phyloP scores from a whole-genome alignment of 2,113 vertebrate genomes.

The Arenaria interpres region DNA sequence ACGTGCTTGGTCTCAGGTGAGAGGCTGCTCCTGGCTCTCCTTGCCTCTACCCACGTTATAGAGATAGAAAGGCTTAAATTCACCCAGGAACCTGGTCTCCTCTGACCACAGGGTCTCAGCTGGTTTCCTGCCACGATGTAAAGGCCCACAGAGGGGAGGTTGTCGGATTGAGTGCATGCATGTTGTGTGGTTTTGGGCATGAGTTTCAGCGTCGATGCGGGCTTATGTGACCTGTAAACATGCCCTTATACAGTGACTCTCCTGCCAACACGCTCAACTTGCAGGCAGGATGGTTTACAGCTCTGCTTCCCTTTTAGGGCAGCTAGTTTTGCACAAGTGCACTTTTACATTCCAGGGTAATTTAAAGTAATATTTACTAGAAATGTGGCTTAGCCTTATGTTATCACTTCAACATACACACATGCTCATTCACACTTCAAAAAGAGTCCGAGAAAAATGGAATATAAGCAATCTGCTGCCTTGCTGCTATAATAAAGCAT shows the following conservation, averaged over 20 bases:
- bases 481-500: background rate
- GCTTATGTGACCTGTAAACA: conserved; percentile 45
- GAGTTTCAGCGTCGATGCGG: background rate
- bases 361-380: conserved; percentile 62
- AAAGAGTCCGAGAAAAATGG: conserved; percentile 49
- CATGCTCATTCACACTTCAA: conserved; percentile 49
- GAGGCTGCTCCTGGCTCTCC: background rate
- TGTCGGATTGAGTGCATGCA: background rate
- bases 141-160: rapidly evolving
- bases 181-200: background rate
- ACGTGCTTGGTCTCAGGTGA: rapidly evolving
- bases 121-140: background rate
- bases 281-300: conserved; percentile 20
- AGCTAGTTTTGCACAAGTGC: conserved; percentile 44
- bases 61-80: background rate
- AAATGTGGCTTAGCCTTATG: conserved; percentile 51
- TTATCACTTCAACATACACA: conserved; percentile 43
- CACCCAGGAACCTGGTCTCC: background rate
- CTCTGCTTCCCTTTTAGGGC: conserved; percentile 61
- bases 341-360: conserved; percentile 50
- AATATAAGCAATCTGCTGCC: conserved; percentile 41
- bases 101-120: background rate
- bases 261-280: background rate
- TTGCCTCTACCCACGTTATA: rapidly evolving
- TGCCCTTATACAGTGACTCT: conserved; percentile 49